phyloP scores from a whole-genome alignment of 2,113 vertebrate species.

The Nematolebias whitei region DNA sequence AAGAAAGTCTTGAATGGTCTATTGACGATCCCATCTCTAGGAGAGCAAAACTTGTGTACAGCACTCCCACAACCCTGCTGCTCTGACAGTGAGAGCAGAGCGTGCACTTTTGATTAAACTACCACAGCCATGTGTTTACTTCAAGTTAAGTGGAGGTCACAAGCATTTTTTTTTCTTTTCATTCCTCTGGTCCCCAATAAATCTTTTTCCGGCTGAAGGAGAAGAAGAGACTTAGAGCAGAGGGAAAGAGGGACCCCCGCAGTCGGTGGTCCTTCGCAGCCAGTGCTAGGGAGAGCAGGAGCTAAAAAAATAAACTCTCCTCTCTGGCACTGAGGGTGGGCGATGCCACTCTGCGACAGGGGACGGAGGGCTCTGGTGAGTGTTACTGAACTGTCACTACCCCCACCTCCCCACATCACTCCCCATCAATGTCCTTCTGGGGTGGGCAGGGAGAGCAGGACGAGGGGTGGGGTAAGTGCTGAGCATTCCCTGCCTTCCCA shows the following conservation, averaged over 20 bases:
- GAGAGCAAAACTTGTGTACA: constrained; percentile 50
- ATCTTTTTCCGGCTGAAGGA: constrained; percentile 72
- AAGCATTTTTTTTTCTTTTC: constrained; percentile 77
- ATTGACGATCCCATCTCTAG: constrained; percentile 20
- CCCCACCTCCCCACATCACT: constrained; percentile 48
- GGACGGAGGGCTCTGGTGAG: constrained; percentile 89
- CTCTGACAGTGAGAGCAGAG: constrained; percentile 51
- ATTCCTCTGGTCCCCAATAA: constrained; percentile 66
- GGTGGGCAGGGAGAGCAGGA: constrained; percentile 58
- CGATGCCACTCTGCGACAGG: constrained; percentile 87
- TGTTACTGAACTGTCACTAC: constrained; percentile 91
- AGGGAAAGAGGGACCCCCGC: constrained; percentile 64
- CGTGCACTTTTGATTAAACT: constrained; percentile 73
- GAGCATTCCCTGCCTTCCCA: constrained; percentile 84
- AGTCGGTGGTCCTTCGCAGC: constrained; percentile 90
- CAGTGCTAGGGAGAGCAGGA: constrained; percentile 80
- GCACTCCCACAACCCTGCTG: constrained; percentile 67
- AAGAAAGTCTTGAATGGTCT: background rate
- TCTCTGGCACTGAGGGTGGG: constrained; percentile 93
- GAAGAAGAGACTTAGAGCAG: constrained; percentile 81
- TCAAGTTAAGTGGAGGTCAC: constrained; percentile 76
- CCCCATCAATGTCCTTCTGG: constrained; percentile 58
- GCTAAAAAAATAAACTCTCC: constrained; percentile 96
- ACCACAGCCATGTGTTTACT: constrained; percentile 72
- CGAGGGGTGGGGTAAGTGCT: constrained; percentile 58